Conservation (phyloP, 2,888 invertebrate genomes). For the Apamea sordens region DNA sequence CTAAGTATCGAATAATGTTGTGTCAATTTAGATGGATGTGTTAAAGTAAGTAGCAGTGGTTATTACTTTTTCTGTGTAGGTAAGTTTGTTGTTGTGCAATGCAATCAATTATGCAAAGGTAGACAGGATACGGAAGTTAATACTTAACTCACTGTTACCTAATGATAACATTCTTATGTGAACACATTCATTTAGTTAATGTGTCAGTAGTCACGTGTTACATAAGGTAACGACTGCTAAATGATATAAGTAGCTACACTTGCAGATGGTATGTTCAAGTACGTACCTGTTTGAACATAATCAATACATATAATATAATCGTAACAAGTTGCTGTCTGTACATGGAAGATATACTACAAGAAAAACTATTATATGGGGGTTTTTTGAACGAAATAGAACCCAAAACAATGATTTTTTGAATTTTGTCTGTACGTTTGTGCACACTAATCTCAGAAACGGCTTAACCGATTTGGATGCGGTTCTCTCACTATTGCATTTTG, state of each 20-base stretch:
- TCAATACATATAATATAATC: no score
- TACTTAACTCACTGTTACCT: not conserved
- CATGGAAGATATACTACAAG: no score
- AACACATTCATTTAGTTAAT: not conserved
- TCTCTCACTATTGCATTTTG: no score
- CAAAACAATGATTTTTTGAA: no score
- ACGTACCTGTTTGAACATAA: not conserved
- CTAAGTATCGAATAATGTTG: not conserved
- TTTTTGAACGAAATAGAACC: no score
- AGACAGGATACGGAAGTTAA: not conserved
- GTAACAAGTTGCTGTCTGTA: no score
- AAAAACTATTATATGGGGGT: no score
- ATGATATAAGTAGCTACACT: no score
- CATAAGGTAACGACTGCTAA: not conserved
- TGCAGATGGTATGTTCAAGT: not conserved
- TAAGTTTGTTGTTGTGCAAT: not conserved
- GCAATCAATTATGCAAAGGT: not conserved
- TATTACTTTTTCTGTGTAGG: not conserved
- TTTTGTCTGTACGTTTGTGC: no score
- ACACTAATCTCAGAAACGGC: no score
- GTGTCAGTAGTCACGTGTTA: not conserved
- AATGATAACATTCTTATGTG: not conserved
- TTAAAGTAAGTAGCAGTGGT: not conserved
- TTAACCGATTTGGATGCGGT: no score
- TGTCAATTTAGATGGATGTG: not conserved